phyloP scores from a whole-genome alignment of 1,140 invertebrate genomes.

The Thaumetopoea pityocampa region DNA sequence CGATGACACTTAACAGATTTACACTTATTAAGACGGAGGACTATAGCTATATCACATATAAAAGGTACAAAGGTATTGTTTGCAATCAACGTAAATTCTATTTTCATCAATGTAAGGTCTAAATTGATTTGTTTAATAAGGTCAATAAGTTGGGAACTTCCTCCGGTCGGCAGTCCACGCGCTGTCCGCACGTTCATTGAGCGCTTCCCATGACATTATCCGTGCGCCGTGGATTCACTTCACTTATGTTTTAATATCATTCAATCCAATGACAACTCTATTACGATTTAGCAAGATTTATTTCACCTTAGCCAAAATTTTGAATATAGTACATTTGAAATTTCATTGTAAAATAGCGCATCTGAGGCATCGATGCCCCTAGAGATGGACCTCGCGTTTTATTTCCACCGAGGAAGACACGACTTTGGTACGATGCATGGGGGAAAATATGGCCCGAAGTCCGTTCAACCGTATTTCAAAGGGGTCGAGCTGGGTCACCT shows the following conservation, averaged over 20 bases:
- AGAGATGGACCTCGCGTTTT: slow-evolving; percentile 72
- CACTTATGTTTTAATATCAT: slow-evolving; percentile 27
- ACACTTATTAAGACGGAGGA: slow-evolving; percentile 31
- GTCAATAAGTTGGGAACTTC: slow-evolving; percentile 37
- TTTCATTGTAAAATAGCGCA: slow-evolving; percentile 52
- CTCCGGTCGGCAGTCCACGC: slow-evolving; percentile 61
- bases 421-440: slow-evolving; percentile 66
- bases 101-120: slow-evolving; percentile 7
- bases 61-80: slow-evolving; percentile 11
- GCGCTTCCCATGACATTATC: slow-evolving; percentile 75
- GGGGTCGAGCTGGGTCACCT: slow-evolving; percentile 54
- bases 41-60: slow-evolving; percentile 23
- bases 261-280: slow-evolving; percentile 22
- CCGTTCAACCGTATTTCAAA: slow-evolving; percentile 68
- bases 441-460: slow-evolving; percentile 67
- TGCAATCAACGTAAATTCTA: slow-evolving; percentile 16
- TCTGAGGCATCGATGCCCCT: slow-evolving; percentile 69
- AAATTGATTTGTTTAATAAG: slow-evolving; percentile 29
- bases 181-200: slow-evolving; percentile 70
- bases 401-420: slow-evolving; percentile 73
- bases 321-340: slow-evolving; percentile 29
- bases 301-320: slow-evolving; percentile 5
- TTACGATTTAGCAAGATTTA: not conserved
- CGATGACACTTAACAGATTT: slow-evolving; percentile 30
- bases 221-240: slow-evolving; percentile 35